phyloP scores from a whole-genome alignment of 2,113 vertebrate species.

The Gavialis gangeticus region DNA sequence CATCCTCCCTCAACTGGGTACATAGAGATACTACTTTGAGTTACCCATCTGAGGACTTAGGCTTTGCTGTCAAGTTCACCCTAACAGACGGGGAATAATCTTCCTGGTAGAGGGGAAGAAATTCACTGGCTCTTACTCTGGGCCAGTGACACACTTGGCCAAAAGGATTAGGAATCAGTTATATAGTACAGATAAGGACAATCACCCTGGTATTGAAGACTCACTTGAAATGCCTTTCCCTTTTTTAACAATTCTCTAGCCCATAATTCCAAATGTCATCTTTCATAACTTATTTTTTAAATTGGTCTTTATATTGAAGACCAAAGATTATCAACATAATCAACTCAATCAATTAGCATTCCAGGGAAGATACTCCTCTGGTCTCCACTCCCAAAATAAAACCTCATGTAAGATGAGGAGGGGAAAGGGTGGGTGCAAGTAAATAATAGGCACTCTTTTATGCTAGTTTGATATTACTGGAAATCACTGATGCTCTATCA shows the following conservation, averaged over 20 bases:
- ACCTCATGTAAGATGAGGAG: not conserved
- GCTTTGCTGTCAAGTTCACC: not conserved
- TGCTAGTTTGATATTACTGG: not conserved
- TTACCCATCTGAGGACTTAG: not conserved
- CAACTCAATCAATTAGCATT: not conserved
- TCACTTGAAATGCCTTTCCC: fast-evolving
- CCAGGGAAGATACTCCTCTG: not conserved
- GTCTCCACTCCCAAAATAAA: not conserved
- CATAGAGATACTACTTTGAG: too few species aligned
- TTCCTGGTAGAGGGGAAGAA: fast-evolving
- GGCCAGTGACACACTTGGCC: not conserved
- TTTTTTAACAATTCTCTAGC: not conserved
- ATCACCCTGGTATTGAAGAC: not conserved
- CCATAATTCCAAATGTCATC: not conserved
- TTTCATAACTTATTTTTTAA: not conserved
- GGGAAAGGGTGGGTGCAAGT: not conserved
- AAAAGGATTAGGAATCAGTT: too few species aligned
- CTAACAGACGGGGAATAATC: not conserved
- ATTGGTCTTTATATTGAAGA: not conserved
- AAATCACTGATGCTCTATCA: not conserved
- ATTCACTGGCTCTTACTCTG: not conserved
- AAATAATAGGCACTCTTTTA: not conserved
- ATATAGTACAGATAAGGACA: too few species aligned
- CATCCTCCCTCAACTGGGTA: too few species aligned
- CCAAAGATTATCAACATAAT: not conserved